Evolutionary conservation across 2,797 vertebrate species (phyloP), one percentile per base, ranked within the genome.

Genomic region (Peromyscus aztecus): DNA sequence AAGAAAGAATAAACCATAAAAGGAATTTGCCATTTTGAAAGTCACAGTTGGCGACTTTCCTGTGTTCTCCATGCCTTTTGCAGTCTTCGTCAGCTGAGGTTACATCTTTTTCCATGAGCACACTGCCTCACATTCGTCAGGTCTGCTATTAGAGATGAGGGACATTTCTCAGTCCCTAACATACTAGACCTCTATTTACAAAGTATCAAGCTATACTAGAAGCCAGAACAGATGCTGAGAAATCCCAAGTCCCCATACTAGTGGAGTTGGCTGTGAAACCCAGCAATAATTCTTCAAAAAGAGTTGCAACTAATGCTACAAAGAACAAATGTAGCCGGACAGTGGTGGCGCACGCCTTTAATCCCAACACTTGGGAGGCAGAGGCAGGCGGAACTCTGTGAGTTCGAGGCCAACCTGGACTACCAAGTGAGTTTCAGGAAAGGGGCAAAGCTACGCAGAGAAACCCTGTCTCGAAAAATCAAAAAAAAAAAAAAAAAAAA

Each of bases 1-100:
- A 75, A 89, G 14, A 86, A 61, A 43, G 19, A 82, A 49, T 49
- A 27, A 91, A 85, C 14, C 55, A 61, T 81, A 63, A 91, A 97
- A 95, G 3, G 17, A 95, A 78, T 40, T 92, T 87, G 37, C 84
- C 61, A 85, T 85, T 94, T 91, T 91, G 31, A 96, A 94, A 82
- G 55, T 57, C 83, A 23, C 93, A 87, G 10, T 65, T 78, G 78
- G 29, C 55, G 46, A 57, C 24, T 93, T 29, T 19, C 93, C 43
- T 78, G 12, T 85, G 83, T 91, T 61, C 40, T 96, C 65, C 59
- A 27, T 3, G 21, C 1, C 83, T 94, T 94, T 73, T 92, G 46
- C 6, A 40, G 21, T 59, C 27, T 86, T 55, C 11, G 29, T 65
- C 82, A 83, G 55, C 82, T 80, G 69, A 65, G 14, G 2, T 88